phyloP scores from a whole-genome alignment of 2,113 vertebrate genomes.

The Poicephalus gulielmi region DNA sequence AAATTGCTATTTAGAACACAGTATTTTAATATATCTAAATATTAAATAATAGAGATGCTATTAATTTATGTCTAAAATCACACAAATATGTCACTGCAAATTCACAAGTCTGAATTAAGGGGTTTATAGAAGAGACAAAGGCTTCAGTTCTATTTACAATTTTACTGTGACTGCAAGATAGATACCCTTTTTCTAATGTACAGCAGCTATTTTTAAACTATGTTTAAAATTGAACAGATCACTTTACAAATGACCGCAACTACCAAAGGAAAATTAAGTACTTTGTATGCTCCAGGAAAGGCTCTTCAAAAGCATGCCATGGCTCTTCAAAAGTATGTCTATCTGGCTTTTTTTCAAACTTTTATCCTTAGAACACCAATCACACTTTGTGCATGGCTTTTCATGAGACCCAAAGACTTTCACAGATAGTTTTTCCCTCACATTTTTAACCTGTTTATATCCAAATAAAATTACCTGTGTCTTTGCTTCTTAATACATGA shows the following conservation, averaged over 20 bases:
- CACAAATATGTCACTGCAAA: neutral
- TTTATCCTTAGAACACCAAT: neutral
- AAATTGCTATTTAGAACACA: neutral
- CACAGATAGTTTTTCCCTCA: neutral
- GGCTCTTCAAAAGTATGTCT: neutral
- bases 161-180: neutral
- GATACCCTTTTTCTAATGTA: neutral
- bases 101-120: neutral
- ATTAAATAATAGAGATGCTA: neutral
- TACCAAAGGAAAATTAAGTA: neutral
- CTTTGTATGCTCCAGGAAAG: neutral
- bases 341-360: neutral
- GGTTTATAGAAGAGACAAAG: neutral
- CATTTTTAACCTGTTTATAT: neutral
- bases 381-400: neutral
- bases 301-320: neutral
- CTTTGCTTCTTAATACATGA: neutral
- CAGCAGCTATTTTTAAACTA: neutral
- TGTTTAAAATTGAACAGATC: neutral
- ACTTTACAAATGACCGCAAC: neutral
- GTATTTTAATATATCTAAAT: neutral
- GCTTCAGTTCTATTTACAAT: neutral
- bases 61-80: neutral
- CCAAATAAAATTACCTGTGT: neutral
- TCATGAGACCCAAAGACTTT: neutral